Evolutionary conservation across 1,140 invertebrate genomes (phyloP).

Genomic region (Polyergus mexicanus): DNA sequence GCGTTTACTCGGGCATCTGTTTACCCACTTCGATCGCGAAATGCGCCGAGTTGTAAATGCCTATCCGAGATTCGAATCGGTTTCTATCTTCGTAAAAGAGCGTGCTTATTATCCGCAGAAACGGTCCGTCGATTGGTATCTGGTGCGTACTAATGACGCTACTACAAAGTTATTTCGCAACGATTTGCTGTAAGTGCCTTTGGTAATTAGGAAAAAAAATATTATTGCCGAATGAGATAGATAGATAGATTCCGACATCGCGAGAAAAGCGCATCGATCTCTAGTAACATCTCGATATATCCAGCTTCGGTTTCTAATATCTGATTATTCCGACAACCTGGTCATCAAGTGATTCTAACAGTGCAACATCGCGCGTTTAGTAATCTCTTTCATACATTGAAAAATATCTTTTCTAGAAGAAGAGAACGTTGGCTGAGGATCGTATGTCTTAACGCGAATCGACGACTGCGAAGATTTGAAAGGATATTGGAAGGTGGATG

Average conservation of each 20-base stretch:
- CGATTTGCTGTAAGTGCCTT: constrained; percentile 57
- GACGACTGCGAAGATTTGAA: constrained; percentile 60
- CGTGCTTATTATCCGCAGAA: constrained; percentile 71
- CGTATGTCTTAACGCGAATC: constrained; percentile 24
- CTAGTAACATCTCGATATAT: background rate
- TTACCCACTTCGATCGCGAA: constrained; percentile 79
- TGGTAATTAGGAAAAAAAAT: constrained; percentile 68
- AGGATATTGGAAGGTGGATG: constrained; percentile 68
- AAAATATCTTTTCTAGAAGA: background rate
- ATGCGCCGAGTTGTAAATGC: constrained; percentile 67
- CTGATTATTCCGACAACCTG: background rate
- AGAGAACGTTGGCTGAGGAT: background rate
- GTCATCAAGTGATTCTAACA: constrained; percentile 3
- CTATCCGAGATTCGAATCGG: constrained; percentile 67
- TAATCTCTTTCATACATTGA: background rate
- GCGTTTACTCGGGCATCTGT: constrained; percentile 78
- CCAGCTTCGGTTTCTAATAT: background rate
- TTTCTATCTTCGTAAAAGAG: constrained; percentile 65
- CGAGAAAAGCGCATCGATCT: constrained; percentile 43
- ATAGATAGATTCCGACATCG: background rate
- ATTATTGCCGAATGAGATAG: background rate
- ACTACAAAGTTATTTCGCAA: constrained; percentile 65
- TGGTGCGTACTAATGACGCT: constrained; percentile 67
- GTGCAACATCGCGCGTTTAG: background rate
- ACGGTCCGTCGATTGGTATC: constrained; percentile 73